A percentile compares a stretch with the other conserved stretches of the same genome.
phyloP scores from a whole-genome alignment of 2,113 vertebrate genomes.

The Dryoscopus gambensis region DNA sequence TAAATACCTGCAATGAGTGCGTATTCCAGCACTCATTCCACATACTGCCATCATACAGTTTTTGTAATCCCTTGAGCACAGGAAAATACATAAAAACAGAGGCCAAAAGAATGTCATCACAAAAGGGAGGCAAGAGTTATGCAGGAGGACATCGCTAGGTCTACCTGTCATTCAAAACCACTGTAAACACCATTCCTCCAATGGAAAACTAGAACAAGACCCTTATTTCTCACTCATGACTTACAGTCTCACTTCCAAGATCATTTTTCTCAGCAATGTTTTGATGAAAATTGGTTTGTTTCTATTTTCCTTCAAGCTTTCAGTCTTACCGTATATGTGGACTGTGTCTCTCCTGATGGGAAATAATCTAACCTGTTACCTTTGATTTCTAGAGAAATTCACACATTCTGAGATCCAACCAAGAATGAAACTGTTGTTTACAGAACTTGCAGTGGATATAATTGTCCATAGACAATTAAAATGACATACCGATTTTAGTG shows the following conservation, averaged over 20 bases:
- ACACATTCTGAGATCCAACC: neutral
- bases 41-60: neutral
- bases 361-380: neutral
- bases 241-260: neutral
- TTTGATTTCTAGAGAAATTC: neutral
- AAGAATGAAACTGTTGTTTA: neutral
- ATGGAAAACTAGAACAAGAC: neutral
- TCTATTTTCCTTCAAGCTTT: neutral
- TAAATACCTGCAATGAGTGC: neutral
- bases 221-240: neutral
- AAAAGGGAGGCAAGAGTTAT: neutral
- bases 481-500: neutral
- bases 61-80: neutral
- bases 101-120: neutral
- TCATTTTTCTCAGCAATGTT: neutral
- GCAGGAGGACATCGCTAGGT: neutral
- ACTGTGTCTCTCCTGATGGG: neutral
- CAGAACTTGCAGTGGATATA: neutral
- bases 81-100: neutral
- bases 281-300: neutral
- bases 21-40: neutral
- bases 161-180: neutral
- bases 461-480: neutral
- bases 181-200: neutral
- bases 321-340: neutral